Base-by-base conservation (phyloP, 2,113 vertebrate genomes). In the Bufo bufo region DNA sequence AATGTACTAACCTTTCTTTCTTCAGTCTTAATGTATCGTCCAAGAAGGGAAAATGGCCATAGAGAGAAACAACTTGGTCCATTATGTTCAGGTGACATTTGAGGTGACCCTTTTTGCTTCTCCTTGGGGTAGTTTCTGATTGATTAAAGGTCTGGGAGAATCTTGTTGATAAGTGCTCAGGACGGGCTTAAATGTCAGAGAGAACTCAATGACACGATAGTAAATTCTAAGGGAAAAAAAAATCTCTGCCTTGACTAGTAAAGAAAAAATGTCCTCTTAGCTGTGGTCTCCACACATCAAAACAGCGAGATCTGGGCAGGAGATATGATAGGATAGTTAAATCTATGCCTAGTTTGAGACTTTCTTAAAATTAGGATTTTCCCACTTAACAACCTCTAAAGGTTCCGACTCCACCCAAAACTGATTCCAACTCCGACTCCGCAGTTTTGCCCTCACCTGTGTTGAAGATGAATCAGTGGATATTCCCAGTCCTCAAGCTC, bases 21-120 rank as follows among this genome's bases (percentile, higher is more conserved):
- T 69, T n/a, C 12, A 9, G 23, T 33, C 13, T 0, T 63, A 63
- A 82, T 56, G 61, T n/a, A 69, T 23, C 7, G 19, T 14, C 19
- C 10, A 20, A 66, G 5, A 50, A 47, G 33, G 20, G 43, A 50
- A 50, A 66, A 23, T 83, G 45, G 11, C 58, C 17, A 69, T 33
- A 52, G 20, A 33, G 82, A 20, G 50, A 83, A 75, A 52, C 9
- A 69, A 17, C 14, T 66, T 23, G 63, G 23, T 85, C 20, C 13
- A 88, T 87, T 85, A 74, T 82, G 85, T 65, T 85, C 71, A 47
- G 16, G 71, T 82, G 79, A 90, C 86, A 87, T 79, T 54, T 74
- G n/a, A 43, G 83, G 6, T 85, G 66, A 71, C 50, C 49, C 83
- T 84, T 49, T 69, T 50, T 72, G 20, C 13, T 72, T 72, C n/a